phyloP scores from a whole-genome alignment of 2,797 vertebrate species.

The Buceros bicornis region DNA sequence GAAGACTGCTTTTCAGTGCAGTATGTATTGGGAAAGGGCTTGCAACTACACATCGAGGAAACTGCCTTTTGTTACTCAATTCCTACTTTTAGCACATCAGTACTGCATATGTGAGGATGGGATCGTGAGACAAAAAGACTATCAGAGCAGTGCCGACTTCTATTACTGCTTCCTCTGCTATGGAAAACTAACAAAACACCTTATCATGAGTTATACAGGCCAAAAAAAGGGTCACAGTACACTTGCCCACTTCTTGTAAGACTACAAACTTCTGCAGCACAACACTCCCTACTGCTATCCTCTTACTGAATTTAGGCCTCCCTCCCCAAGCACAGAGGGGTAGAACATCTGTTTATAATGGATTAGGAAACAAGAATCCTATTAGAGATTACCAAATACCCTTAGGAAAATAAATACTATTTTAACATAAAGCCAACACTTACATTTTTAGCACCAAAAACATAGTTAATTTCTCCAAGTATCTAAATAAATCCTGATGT shows the following conservation, averaged over 20 bases:
- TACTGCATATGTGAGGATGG: background rate
- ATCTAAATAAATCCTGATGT: background rate
- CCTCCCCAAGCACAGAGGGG: background rate
- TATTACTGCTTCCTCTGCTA: background rate
- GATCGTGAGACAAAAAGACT: background rate
- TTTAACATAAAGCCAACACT: background rate
- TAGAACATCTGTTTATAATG: constrained; percentile 28
- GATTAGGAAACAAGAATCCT: constrained; percentile 51
- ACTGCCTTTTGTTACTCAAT: background rate
- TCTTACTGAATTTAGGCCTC: constrained; percentile 10
- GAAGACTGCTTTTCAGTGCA: background rate
- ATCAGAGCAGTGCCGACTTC: background rate
- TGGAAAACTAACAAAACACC: background rate
- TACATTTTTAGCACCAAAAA: background rate
- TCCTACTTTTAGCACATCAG: background rate
- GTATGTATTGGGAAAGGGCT: background rate
- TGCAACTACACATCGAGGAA: background rate
- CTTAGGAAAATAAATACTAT: constrained; percentile 18
- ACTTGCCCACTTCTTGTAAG: background rate
- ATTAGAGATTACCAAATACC: constrained; percentile 21
- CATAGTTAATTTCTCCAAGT: background rate
- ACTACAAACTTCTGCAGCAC: background rate
- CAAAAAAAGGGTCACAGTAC: background rate
- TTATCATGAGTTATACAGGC: background rate
- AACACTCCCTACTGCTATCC: background rate